A percentile compares a stretch with the other conserved stretches of the same genome.
phyloP scores from a whole-genome alignment of 2,113 vertebrate genomes.

The Syrrhaptes paradoxus region DNA sequence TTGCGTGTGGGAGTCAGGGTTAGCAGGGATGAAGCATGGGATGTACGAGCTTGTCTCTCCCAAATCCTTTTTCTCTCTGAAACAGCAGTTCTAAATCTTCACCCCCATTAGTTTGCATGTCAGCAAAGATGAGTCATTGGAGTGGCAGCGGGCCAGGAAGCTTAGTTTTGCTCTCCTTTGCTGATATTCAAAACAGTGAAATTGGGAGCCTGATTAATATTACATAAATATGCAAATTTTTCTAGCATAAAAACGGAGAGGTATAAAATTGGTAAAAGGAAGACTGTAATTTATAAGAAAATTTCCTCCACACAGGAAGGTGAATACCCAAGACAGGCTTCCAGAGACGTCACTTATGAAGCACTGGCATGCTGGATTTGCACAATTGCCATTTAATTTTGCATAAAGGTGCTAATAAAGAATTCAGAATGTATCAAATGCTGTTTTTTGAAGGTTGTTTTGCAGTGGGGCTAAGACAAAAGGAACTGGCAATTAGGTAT shows the following conservation, averaged over 20 bases:
- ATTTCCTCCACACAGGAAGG: not conserved
- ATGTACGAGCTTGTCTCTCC: not conserved
- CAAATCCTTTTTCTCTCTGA: conserved; percentile 13
- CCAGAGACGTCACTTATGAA: not conserved
- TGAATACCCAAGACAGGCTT: not conserved
- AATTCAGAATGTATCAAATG: conserved; percentile 29
- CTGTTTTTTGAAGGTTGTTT: conserved; percentile 59
- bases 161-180: conserved; percentile 15
- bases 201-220: conserved; percentile 48
- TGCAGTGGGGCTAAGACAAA: conserved; percentile 54
- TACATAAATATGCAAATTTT: conserved; percentile 34
- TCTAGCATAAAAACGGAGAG: not conserved
- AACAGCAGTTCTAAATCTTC: conserved; percentile 12
- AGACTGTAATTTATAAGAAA: conserved; percentile 36
- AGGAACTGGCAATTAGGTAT: conserved; percentile 64
- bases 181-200: conserved; percentile 34
- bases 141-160: conserved; percentile 35
- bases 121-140: conserved; percentile 51
- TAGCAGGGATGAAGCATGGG: not conserved
- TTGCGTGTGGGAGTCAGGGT: not conserved
- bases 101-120: not conserved
- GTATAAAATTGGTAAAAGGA: conserved; percentile 17
- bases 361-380: not conserved
- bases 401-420: conserved; percentile 25
- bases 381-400: conserved; percentile 30